A percentile compares a stretch with the other conserved stretches of the same genome.
Conservation (phyloP, 2,888 invertebrate species). For the Campoletis raptor region DNA sequence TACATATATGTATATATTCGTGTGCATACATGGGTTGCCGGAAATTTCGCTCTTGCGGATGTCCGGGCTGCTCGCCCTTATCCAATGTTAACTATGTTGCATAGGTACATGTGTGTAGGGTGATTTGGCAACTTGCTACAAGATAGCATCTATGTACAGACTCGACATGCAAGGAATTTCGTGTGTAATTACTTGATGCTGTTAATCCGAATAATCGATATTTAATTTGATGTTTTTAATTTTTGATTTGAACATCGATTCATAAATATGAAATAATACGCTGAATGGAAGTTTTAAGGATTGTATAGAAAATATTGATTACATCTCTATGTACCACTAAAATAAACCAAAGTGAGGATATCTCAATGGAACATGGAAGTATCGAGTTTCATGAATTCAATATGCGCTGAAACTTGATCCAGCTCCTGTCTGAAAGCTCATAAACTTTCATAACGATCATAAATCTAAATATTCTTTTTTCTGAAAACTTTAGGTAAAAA, state of each 20-base stretch:
- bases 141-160: slow-evolving; percentile 6
- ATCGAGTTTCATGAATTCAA: neutral
- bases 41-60: slow-evolving; percentile 58
- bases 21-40: slow-evolving; percentile 34
- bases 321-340: neutral
- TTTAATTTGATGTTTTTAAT: neutral
- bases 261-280: neutral
- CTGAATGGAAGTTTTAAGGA: neutral
- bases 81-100: slow-evolving; percentile 35
- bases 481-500: neutral
- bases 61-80: slow-evolving; percentile 44
- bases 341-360: neutral
- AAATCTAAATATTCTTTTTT: neutral
- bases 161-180: slow-evolving; percentile 4
- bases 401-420: neutral
- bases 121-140: slow-evolving; percentile 40
- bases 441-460: neutral
- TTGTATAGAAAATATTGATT: neutral
- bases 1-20: slow-evolving; percentile 12
- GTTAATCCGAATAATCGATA: neutral
- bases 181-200: neutral
- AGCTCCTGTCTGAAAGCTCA: neutral
- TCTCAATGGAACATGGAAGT: neutral
- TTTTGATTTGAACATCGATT: neutral
- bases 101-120: slow-evolving; percentile 10